These are phyloP conservation scores for Montipora cactus DNA, from an alignment of 64 coral and sea anemone genomes.

Conservation along the genomic window DNA sequence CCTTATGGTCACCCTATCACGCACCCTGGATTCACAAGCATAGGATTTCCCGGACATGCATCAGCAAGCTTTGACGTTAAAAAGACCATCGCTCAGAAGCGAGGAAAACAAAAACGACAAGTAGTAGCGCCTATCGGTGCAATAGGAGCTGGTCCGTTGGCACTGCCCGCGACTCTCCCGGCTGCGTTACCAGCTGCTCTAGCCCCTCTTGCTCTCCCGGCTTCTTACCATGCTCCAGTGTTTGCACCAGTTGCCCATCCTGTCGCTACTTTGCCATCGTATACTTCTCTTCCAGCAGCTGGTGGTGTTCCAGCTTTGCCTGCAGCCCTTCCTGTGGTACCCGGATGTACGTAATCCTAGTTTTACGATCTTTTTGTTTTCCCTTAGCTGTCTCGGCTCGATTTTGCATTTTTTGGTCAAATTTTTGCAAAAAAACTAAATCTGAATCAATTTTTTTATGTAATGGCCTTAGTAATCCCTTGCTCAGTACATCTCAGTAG, in stretches of 20 bases:
- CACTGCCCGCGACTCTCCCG: constrained; percentile 2
- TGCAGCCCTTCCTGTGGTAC: constrained; percentile 42
- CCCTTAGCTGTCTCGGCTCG: neutral
- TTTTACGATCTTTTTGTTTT: too few relatives aligned
- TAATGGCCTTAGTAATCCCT: too few relatives aligned
- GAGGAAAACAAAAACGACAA: constrained; percentile 64
- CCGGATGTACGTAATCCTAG: neutral
- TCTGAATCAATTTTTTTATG: too few relatives aligned
- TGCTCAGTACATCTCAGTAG: too few relatives aligned
- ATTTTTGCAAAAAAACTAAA: too few relatives aligned
- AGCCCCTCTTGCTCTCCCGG: constrained; percentile 22
- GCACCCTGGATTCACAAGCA: constrained; percentile 96
- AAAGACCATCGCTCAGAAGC: constrained; percentile 87
- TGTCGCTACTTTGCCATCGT: constrained; percentile 18
- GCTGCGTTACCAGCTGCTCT: constrained; percentile 14
- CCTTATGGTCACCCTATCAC: constrained; percentile 97
- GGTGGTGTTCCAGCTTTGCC: constrained; percentile 35
- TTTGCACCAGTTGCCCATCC: constrained; percentile 15
- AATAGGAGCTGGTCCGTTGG: neutral
- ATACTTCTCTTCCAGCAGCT: constrained; percentile 3
- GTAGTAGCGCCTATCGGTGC: constrained; percentile 40
- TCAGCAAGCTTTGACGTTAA: constrained; percentile 95
- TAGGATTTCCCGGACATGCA: constrained; percentile 95
- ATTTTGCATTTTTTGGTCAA: too few relatives aligned
- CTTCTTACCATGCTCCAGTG: constrained; percentile 51